Conservation (phyloP, 1,140 invertebrate genomes). For the Ctenoplectra terminalis region DNA sequence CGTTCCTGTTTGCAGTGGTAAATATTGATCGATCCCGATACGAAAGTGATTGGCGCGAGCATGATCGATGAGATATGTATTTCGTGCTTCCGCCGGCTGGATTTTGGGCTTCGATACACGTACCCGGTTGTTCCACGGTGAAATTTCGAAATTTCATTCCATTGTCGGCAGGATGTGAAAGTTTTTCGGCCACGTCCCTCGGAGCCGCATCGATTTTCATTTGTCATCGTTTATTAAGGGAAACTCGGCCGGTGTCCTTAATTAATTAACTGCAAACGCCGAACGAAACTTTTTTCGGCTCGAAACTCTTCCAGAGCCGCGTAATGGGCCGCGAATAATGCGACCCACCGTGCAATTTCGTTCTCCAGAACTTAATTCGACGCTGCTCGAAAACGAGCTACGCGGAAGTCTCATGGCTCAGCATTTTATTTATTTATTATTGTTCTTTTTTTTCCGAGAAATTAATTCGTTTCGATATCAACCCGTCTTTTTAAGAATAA, state of each 20-base stretch:
- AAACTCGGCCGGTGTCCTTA: neutral
- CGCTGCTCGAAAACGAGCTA: no score
- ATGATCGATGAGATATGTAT: conserved; percentile 45
- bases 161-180: conserved; percentile 3
- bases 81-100: conserved; percentile 14
- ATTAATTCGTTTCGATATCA: neutral
- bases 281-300: neutral
- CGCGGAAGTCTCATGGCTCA: neutral
- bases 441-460: neutral
- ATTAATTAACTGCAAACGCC: conserved; percentile 42
- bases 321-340: conserved; percentile 30
- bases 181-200: conserved; percentile 11
- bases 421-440: neutral
- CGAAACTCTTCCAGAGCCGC: neutral
- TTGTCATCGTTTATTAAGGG: conserved; percentile 35
- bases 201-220: conserved; percentile 35
- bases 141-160: conserved; percentile 24
- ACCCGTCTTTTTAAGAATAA: no score
- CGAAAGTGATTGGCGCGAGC: conserved; percentile 44
- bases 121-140: neutral
- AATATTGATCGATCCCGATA: conserved; percentile 48
- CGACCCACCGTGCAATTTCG: neutral
- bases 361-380: neutral
- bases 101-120: conserved; percentile 10
- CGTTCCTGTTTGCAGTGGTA: conserved; percentile 32